Base-by-base conservation (phyloP, 2,797 vertebrate genomes). In the Buphagus erythrorhynchus region DNA sequence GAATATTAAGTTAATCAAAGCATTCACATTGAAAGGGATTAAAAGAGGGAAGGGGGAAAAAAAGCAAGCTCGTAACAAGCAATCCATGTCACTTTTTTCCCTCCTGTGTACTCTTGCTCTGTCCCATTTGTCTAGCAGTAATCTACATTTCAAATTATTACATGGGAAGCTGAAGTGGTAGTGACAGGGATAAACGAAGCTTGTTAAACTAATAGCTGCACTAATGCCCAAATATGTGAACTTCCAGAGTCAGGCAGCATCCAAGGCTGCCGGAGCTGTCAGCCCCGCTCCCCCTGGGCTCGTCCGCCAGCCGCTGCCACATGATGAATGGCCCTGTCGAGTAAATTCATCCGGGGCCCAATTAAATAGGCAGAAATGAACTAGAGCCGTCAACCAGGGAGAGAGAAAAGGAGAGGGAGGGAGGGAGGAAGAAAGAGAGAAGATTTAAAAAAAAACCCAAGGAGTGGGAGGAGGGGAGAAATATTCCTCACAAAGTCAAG, bases 311-410 rank as follows among this genome's bases (percentile, higher is more conserved):
- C 98, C 98, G 97, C 98, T 97, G 99, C 98, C 98, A 99, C 99
- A 99, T 99, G 99, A 99, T 99, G 99, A 99, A 99, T 99, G 99
- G 99, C 99, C 99, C 99, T 99, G 99, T 99, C 99, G 98, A 98
- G 98, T 98, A 99, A 99, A 99, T 99, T 99, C 99, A 99, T 99
- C 98, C 98, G 96, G 98, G 99, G 99, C 98, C 99, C 99, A 99
- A 99, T 99, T 99, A 99, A 99, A 99, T 97, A 98, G 98, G 98
- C 97, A 98, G 98, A 98, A 98, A 98, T 98, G 98, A 98, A 98
- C 98, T 98, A 98, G 98, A 98, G 98, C 98, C 98, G 98, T 98
- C 98, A 99, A 98, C 96, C 96, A 97, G 97, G 95, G 95, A 98
- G 97, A 98, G 95, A 98, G 94, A 66, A 95, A 84, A 86, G 74